These are phyloP conservation scores for Epinephelus awoara DNA, from an alignment of 2,797 vertebrate genomes.

Conservation along the genomic window DNA sequence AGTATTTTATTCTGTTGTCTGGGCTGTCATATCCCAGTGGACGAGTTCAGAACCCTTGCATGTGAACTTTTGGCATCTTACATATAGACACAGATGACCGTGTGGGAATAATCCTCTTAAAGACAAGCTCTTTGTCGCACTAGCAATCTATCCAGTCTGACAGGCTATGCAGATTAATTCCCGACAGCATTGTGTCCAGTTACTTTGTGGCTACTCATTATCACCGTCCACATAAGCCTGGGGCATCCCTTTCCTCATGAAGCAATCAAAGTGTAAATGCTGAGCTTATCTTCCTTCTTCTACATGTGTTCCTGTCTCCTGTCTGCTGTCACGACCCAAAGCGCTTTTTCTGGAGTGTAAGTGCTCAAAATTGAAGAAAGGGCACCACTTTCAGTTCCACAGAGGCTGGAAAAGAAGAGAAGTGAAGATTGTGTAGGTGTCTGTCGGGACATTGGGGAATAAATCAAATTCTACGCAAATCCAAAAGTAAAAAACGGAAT, in stretches of 20 bases:
- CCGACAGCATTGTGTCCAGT: slow-evolving; percentile 56
- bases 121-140: slow-evolving; percentile 61
- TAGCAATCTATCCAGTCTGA: slow-evolving; percentile 71
- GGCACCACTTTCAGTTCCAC: slow-evolving; percentile 58
- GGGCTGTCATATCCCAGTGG: slow-evolving; percentile 27
- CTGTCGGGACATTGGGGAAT: background rate
- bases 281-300: slow-evolving; percentile 2
- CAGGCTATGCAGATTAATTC: slow-evolving; percentile 63
- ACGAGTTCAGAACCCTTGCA: slow-evolving; percentile 34
- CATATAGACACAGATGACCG: slow-evolving; percentile 61
- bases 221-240: slow-evolving; percentile 35
- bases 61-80: slow-evolving; percentile 58
- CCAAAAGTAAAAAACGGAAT: background rate
- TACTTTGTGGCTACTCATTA: slow-evolving; percentile 51
- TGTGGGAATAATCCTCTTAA: slow-evolving; percentile 78
- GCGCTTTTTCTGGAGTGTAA: background rate
- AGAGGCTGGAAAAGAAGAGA: slow-evolving; percentile 36
- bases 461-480: background rate
- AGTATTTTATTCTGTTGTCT: too few relatives aligned
- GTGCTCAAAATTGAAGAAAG: slow-evolving; percentile 6
- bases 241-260: slow-evolving; percentile 31
- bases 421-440: slow-evolving; percentile 18
- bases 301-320: background rate
- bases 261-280: slow-evolving; percentile 18
- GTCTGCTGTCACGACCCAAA: background rate